phyloP scores from a whole-genome alignment of 2,888 invertebrate genomes.

The Leucophenga maculata region DNA sequence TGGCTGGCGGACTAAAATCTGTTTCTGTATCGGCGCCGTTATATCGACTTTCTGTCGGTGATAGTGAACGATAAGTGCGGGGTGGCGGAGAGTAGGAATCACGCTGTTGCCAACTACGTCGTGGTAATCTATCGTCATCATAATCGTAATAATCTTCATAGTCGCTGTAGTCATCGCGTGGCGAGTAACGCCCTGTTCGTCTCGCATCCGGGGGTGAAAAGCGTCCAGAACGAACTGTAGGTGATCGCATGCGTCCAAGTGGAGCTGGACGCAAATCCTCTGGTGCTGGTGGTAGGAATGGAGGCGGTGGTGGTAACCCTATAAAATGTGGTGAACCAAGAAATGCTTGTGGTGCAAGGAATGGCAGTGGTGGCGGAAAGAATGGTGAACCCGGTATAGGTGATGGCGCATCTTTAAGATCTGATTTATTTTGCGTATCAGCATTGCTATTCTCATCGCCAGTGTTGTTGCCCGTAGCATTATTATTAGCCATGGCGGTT shows the following conservation, averaged over 20 bases:
- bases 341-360: slow-evolving; percentile 77
- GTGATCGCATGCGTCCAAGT: slow-evolving; percentile 75
- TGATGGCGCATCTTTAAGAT: slow-evolving; percentile 60
- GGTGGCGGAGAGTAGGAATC: slow-evolving; percentile 67
- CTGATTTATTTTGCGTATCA: slow-evolving; percentile 27
- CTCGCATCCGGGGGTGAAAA: slow-evolving; percentile 41
- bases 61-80: slow-evolving; percentile 69
- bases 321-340: slow-evolving; percentile 78
- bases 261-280: slow-evolving; percentile 75
- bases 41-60: slow-evolving; percentile 69
- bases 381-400: slow-evolving; percentile 68
- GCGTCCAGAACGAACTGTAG: slow-evolving; percentile 66
- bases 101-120: slow-evolving; percentile 60
- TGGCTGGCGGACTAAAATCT: slow-evolving; percentile 79
- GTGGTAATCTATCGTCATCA: slow-evolving; percentile 46
- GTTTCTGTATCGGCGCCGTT: slow-evolving; percentile 80
- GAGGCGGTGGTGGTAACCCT: slow-evolving; percentile 75
- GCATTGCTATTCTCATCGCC: slow-evolving; percentile 40
- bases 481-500: slow-evolving; percentile 66
- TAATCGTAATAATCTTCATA: slow-evolving; percentile 58
- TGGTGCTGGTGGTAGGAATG: slow-evolving; percentile 74
- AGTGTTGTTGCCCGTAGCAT: slow-evolving; percentile 39
- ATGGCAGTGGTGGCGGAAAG: slow-evolving; percentile 76
- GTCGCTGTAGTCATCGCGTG: slow-evolving; percentile 57
- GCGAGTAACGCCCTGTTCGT: slow-evolving; percentile 47